Evolutionary conservation across 2,113 vertebrate species (phyloP), one percentile per base, ranked within the genome.

Genomic region (Lucifuga dentata): DNA sequence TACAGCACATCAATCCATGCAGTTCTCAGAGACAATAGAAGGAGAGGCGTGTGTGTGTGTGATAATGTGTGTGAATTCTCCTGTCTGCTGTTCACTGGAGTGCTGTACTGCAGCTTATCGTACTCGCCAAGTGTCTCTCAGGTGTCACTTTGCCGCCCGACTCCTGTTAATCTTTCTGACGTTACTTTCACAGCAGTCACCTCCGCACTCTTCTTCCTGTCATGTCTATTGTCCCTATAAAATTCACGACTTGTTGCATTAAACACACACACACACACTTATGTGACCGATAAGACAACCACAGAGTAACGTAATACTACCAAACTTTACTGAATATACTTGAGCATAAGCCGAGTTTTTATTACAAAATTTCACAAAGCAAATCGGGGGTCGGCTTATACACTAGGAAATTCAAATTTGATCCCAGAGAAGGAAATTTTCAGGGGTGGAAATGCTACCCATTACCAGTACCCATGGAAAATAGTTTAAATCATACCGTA

Each of bases 101-200:
- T 62, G 74, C 61, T 2, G 48, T 16, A 17, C 73, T 10, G 24
- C 80, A 68, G 68, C 36, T 45, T 64, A 52, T 65, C 58, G 70
- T 69, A 24, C 73, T 72, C 23, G 44, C 62, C 76, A 68, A 66
- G 75, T 41, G 77, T 78, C 78, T 84, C 80, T 81, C 71, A 81
- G 84, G 81, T 81, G 81, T 84, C 84, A 59, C 71, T 65, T 61
- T 44, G 78, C 74, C 2, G 44, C 73, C 76, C 72, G 33, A 58
- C 63, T 68, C 75, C 60, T 67, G 75, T 86, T 77, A 68, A 79
- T 86, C 73, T 76, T 50, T 69, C 19, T 73, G 75, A 84, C 81
- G 61, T 79, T 67, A 57, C 11, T 50, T 67, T 76, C 38, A 2
- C 62, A 67, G 77, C 80, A 77, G 76, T 77, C 70, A 62, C 78